Percentiles rank a stretch among this genome's conserved stretches.
These are phyloP conservation scores for Drosophila miranda DNA, from an alignment of 1,140 invertebrate species.

Conservation along the genomic window DNA sequence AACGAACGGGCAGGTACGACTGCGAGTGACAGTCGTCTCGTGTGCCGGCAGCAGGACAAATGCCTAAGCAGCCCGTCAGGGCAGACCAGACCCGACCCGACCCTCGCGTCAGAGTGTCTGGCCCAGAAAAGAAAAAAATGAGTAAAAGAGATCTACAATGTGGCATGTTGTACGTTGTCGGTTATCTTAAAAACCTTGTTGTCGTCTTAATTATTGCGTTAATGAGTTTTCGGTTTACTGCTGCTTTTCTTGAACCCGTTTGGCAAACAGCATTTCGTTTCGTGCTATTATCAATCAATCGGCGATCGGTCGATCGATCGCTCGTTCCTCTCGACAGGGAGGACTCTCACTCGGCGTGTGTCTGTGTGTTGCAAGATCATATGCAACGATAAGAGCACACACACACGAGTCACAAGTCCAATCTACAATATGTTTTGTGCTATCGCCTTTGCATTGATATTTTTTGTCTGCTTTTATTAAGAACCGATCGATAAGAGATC, in stretches of 20 bases:
- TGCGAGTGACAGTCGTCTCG: conserved; percentile 44
- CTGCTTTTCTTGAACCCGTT: conserved; percentile 66
- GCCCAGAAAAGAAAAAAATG: conserved; percentile 22
- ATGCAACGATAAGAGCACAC: conserved; percentile 63
- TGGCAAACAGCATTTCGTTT: conserved; percentile 56
- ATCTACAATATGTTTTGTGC: conserved; percentile 72
- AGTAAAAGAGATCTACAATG: conserved; percentile 33
- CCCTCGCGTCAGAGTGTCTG: conserved; percentile 62
- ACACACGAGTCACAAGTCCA: conserved; percentile 16
- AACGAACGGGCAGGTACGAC: conserved; percentile 65
- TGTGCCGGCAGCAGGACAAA: conserved; percentile 63
- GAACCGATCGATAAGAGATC: conserved; percentile 69
- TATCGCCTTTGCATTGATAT: conserved; percentile 63
- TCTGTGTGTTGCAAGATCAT: conserved; percentile 58
- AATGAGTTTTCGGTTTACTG: conserved; percentile 81
- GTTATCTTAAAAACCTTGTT: conserved; percentile 82
- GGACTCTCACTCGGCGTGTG: conserved; percentile 14
- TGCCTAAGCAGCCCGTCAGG: conserved; percentile 76
- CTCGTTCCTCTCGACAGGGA: conserved; percentile 18
- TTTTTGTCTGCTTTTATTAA: conserved; percentile 46
- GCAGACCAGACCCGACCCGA: background rate
- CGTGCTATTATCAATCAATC: conserved; percentile 81
- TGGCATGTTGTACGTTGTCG: conserved; percentile 65
- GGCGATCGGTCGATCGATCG: conserved; percentile 58
- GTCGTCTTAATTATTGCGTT: conserved; percentile 82